A percentile compares a stretch with the other conserved stretches of the same genome.
Conservation (phyloP, 2,797 vertebrate species). For the Ataeniobius toweri region DNA sequence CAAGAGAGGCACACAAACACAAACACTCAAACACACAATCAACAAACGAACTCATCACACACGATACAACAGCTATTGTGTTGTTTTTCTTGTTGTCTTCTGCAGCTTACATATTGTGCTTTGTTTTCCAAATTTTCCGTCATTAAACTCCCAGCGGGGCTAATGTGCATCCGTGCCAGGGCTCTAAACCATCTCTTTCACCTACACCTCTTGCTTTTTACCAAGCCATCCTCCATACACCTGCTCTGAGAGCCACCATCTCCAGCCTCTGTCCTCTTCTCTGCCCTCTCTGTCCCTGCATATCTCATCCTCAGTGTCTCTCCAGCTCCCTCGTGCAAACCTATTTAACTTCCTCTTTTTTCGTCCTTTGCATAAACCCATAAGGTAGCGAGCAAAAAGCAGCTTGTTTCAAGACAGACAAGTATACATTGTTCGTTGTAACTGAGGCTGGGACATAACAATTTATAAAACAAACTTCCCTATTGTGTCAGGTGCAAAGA, state of each 20-base stretch:
- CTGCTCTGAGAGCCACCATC: slow-evolving; percentile 70
- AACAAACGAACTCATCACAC: slow-evolving; percentile 72
- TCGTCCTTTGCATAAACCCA: slow-evolving; percentile 72
- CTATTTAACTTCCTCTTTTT: slow-evolving; percentile 70
- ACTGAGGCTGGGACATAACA: slow-evolving; percentile 41
- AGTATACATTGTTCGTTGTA: slow-evolving; percentile 33
- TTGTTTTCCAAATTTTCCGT: slow-evolving; percentile 64
- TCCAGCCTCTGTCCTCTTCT: slow-evolving; percentile 63
- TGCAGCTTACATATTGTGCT: slow-evolving; percentile 50
- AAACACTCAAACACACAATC: neutral
- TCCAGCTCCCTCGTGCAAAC: slow-evolving; percentile 59
- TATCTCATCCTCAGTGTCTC: slow-evolving; percentile 68
- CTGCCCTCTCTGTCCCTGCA: slow-evolving; percentile 58
- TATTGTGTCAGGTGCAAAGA: slow-evolving; percentile 23
- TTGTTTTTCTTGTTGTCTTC: slow-evolving; percentile 37
- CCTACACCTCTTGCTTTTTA: slow-evolving; percentile 45
- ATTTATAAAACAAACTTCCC: slow-evolving; percentile 47
- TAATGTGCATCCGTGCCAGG: slow-evolving; percentile 52
- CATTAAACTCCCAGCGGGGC: slow-evolving; percentile 52
- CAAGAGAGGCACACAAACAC: slow-evolving; percentile 31
- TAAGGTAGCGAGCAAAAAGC: slow-evolving; percentile 50
- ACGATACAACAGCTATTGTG: slow-evolving; percentile 61
- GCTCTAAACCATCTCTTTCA: slow-evolving; percentile 37
- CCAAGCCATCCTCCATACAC: slow-evolving; percentile 60
- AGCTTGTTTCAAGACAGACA: slow-evolving; percentile 44